Evolutionary conservation across 2,113 vertebrate species (phyloP), one percentile per base, ranked within the genome.

Genomic region (Machaerirhynchus nigripectus): DNA sequence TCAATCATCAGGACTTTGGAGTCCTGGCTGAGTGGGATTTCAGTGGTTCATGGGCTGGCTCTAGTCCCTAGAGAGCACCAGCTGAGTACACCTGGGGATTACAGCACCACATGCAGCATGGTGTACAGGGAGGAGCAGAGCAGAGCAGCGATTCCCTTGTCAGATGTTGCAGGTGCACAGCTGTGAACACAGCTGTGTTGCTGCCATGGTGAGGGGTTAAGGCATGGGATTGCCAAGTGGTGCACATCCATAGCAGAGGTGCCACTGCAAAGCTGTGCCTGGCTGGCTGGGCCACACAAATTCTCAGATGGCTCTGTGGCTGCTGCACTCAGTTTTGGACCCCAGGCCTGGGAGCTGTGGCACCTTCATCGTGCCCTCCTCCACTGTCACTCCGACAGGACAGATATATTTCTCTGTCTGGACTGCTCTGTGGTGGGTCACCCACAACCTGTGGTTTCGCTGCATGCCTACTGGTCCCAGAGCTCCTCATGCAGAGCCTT

Each of bases 181-280:
- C 63, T 68, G 35, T 69, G 55, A 8, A 39, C 50, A 42, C 0
- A 0, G 23, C 49, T 10, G 1, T 40, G 49, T 21, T 3, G 1
- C 53, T 59, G 23, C 73, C 0, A 0, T 16, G 30, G 10, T 7
- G 57, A 40, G n/a, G 50, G 19, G 39, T 65, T 33, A 73, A 35
- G 40, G 26, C 59, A 42, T 0, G 1, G 28, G 15, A 31, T 55
- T 68, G 68, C 17, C 2, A 17, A 12, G 23, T 22, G 46, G 33
- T 57, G 5, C 14, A 24, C 20, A 15, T 23, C 52, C 2, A 0
- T 12, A 74, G 28, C 1, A 0, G 31, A 49, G 28, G 12, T 49
- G 30, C 9, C 1, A 0, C 44, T 78, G 46, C 47, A 57, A 57
- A 78, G 24, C 42, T 57, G 12, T 15, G 23, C 20, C 15, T 12